phyloP scores from a whole-genome alignment of 2,888 invertebrate species.

The Andrena marginata region DNA sequence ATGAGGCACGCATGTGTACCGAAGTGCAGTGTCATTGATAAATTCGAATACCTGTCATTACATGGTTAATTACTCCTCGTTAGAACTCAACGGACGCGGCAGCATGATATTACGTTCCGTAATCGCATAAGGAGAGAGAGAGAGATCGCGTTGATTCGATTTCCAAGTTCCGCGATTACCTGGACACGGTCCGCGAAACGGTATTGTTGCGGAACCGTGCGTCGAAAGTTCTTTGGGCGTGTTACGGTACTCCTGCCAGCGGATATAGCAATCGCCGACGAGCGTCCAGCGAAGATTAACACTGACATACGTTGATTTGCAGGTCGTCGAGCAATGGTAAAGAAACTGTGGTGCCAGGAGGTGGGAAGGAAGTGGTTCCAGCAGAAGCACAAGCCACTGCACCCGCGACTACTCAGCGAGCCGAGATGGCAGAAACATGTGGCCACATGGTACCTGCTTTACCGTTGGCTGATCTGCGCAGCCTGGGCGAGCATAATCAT shows the following conservation, averaged over 20 bases:
- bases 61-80: slow-evolving; percentile 35
- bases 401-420: slow-evolving; percentile 76
- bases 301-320: slow-evolving; percentile 17
- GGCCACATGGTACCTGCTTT: slow-evolving; percentile 84
- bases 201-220: not conserved
- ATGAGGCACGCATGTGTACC: slow-evolving; percentile 24
- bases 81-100: slow-evolving; percentile 2
- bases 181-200: too few species aligned
- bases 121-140: not conserved
- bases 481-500: slow-evolving; percentile 85
- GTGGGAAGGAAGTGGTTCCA: slow-evolving; percentile 78
- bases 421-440: slow-evolving; percentile 74
- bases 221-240: not conserved
- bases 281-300: not conserved
- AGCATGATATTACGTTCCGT: not conserved
- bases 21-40: not conserved
- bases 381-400: slow-evolving; percentile 74
- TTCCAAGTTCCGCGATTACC: slow-evolving; percentile 3
- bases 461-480: slow-evolving; percentile 87
- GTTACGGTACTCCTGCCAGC: not conserved
- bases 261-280: not conserved
- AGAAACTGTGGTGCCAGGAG: slow-evolving; percentile 82
- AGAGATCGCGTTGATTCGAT: not conserved
- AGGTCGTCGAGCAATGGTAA: slow-evolving; percentile 84
- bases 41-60: slow-evolving; percentile 39